Conservation (phyloP, 2,113 vertebrate genomes). For the Saccopteryx bilineata region DNA sequence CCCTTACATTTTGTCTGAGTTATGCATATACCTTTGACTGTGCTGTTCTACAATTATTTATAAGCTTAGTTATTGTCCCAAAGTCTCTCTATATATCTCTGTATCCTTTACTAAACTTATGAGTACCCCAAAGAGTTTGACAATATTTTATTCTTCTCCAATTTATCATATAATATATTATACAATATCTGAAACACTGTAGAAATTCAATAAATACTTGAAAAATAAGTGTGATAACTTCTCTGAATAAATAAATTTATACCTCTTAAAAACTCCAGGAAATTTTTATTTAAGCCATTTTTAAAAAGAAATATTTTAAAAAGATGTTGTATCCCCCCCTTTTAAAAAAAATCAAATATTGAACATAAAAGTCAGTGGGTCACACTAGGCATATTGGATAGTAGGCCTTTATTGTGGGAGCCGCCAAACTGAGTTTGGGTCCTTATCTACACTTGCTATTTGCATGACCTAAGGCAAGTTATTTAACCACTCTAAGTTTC, state of each 20-base stretch:
- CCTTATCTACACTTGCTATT: background rate
- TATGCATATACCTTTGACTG: background rate
- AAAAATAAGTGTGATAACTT: constrained; percentile 8
- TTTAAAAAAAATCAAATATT: background rate
- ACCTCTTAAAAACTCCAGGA: background rate
- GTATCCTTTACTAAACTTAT: background rate
- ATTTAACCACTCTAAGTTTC: background rate
- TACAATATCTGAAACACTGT: background rate
- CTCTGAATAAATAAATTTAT: constrained; percentile 30
- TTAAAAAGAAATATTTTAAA: constrained; percentile 10
- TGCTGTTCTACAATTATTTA: background rate
- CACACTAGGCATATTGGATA: background rate
- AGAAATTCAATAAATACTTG: constrained; percentile 24
- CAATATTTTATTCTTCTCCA: background rate
- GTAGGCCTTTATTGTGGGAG: background rate
- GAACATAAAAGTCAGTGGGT: background rate
- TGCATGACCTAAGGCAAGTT: background rate
- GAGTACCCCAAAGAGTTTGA: background rate
- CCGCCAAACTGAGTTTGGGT: background rate
- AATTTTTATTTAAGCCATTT: background rate
- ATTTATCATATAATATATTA: background rate
- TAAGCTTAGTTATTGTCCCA: background rate
- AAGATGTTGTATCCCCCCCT: background rate
- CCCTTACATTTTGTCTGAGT: background rate
- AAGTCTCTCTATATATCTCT: background rate